Conservation (phyloP, 2,888 invertebrate species). For the Sinodicranocentrus sp. region DNA sequence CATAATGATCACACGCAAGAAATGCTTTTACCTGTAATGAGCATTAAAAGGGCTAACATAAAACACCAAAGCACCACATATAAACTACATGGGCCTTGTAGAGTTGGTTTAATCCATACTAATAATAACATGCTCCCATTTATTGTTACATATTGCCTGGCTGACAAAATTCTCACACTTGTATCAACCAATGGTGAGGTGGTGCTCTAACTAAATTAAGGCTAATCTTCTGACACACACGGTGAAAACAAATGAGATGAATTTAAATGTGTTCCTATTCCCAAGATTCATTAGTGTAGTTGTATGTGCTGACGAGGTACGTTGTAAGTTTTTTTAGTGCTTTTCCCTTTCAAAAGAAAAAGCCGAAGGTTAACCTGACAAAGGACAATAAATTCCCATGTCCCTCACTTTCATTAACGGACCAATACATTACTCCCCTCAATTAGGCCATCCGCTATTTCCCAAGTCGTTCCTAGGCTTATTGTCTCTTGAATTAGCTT, state of each 20-base stretch:
- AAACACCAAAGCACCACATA: not conserved
- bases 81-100: not conserved
- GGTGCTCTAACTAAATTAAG: conserved; percentile 13
- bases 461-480: not conserved
- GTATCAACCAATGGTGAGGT: too few relatives aligned
- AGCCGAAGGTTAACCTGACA: conserved; percentile 37
- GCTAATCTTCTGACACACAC: not conserved
- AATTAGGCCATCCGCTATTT: conserved; percentile 39
- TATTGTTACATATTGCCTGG: conserved; percentile 5
- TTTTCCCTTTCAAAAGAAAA: not conserved
- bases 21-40: conserved; percentile 14
- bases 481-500: not conserved
- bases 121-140: not conserved
- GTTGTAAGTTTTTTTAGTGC: not conserved
- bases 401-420: conserved; percentile 15
- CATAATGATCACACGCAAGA: conserved; percentile 3
- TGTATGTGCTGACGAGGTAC: too few relatives aligned
- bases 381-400: conserved; percentile 43
- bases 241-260: conserved; percentile 13
- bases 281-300: conserved; percentile 28
- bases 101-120: not conserved
- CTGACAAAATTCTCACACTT: too few relatives aligned
- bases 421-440: conserved; percentile 53
- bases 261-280: conserved; percentile 19
- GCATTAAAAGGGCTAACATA: not conserved